Percentiles rank a stretch among this genome's conserved stretches.
These are phyloP conservation scores for Tetraodon nigroviridis DNA, from an alignment of 2,113 vertebrate genomes.

Conservation along the genomic window DNA sequence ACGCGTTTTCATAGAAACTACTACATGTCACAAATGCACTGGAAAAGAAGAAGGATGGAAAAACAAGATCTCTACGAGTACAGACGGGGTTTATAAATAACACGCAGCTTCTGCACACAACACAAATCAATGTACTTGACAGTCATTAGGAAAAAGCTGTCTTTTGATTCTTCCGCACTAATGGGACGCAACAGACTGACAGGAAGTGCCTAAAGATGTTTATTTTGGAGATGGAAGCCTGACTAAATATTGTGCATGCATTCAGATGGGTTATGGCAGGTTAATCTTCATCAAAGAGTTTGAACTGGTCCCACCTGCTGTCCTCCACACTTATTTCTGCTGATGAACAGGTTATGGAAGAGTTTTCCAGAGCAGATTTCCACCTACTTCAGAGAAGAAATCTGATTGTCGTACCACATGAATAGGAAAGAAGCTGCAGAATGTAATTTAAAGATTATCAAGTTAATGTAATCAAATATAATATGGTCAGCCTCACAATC, in stretches of 20 bases:
- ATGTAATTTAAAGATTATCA: slow-evolving; percentile 15
- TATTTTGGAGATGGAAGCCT: slow-evolving; percentile 36
- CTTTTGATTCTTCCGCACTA: slow-evolving; percentile 32
- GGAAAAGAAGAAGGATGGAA: background rate
- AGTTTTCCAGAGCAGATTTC: too few species aligned
- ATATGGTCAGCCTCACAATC: slow-evolving; percentile 11
- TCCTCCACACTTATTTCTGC: slow-evolving; percentile 5
- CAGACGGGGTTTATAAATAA: slow-evolving; percentile 7
- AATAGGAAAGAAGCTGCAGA: slow-evolving; percentile 1
- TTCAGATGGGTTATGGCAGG: slow-evolving; percentile 17
- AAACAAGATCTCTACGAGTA: background rate
- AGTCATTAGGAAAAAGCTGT: slow-evolving; percentile 28
- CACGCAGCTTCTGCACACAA: slow-evolving; percentile 7
- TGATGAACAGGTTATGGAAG: slow-evolving; percentile 23
- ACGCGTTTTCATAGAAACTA: background rate
- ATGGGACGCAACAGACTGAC: slow-evolving; percentile 34
- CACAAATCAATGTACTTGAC: slow-evolving; percentile 21
- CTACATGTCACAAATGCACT: too few species aligned
- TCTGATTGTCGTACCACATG: too few species aligned
- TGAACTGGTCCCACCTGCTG: slow-evolving; percentile 24
- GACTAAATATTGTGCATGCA: slow-evolving; percentile 40
- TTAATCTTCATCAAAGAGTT: slow-evolving; percentile 6
- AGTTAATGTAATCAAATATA: slow-evolving; percentile 14
- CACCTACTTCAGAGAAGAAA: too few species aligned
- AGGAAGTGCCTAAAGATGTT: slow-evolving; percentile 40